phyloP scores from a whole-genome alignment of 2,888 invertebrate species.

The Cosmia trapezina region DNA sequence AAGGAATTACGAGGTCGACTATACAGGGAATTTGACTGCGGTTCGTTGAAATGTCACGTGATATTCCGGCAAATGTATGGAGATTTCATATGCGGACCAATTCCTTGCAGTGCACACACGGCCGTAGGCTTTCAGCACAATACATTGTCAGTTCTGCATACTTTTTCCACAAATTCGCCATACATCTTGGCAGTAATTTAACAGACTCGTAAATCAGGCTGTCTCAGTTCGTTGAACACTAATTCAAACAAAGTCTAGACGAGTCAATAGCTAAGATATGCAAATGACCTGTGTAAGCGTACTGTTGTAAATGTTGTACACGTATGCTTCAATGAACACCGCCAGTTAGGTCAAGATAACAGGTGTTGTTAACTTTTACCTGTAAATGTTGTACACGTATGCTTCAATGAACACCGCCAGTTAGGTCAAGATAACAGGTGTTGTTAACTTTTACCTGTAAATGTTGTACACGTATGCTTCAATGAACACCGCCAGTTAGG shows the following conservation, averaged over 20 bases:
- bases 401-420: constrained; percentile 47
- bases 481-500: constrained; percentile 52
- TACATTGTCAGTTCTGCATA: constrained; percentile 29
- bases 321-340: constrained; percentile 48
- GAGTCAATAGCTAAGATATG: constrained; percentile 82
- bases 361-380: constrained; percentile 38
- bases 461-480: constrained; percentile 63
- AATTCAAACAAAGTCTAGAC: constrained; percentile 82
- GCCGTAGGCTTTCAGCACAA: constrained; percentile 10
- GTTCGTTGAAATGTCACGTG: neutral
- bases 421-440: constrained; percentile 62
- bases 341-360: constrained; percentile 61
- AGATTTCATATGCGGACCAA: neutral
- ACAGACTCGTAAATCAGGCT: constrained; percentile 71
- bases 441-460: constrained; percentile 60
- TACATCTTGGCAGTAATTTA: constrained; percentile 63
- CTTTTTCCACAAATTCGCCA: constrained; percentile 50
- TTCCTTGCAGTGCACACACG: neutral
- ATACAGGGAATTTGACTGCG: neutral
- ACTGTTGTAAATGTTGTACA: constrained; percentile 70
- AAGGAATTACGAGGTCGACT: neutral
- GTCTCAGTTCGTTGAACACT: constrained; percentile 78
- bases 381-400: constrained; percentile 63
- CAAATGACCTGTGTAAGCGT: constrained; percentile 76
- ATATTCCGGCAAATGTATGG: neutral